Percentiles rank a stretch among this genome's conserved stretches.
These are phyloP conservation scores for Thamnophis elegans DNA, from an alignment of 2,797 vertebrate species.

Conservation along the genomic window DNA sequence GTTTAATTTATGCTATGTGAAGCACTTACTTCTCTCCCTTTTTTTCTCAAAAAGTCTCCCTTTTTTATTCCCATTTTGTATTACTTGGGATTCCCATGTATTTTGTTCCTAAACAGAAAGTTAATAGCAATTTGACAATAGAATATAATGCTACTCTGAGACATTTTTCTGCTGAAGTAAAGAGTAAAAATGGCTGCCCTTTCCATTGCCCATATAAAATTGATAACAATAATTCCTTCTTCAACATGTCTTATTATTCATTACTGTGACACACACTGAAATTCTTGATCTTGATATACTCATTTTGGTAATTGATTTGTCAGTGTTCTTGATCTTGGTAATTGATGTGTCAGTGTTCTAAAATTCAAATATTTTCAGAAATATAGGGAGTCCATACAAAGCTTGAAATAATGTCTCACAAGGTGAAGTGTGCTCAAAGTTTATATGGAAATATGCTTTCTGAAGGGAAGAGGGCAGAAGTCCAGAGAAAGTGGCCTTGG, in stretches of 20 bases:
- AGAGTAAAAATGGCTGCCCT: not conserved
- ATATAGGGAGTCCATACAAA: not conserved
- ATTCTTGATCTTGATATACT: not conserved
- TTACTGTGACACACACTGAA: not conserved
- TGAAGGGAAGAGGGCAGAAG: not conserved
- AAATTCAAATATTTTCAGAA: not conserved
- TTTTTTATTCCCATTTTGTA: conserved; percentile 9
- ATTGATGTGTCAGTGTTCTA: not conserved
- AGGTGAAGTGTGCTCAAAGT: not conserved
- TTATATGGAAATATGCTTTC: not conserved
- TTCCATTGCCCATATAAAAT: not conserved
- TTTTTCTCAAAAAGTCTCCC: not conserved
- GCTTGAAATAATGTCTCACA: not conserved
- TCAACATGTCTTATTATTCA: not conserved
- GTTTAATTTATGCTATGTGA: conserved; percentile 19
- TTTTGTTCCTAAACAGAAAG: not conserved
- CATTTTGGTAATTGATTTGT: not conserved
- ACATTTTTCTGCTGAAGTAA: not conserved
- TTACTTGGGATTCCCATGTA: not conserved
- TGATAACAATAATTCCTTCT: not conserved
- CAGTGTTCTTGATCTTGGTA: not conserved
- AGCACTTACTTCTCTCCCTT: not conserved
- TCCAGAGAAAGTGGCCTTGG: not conserved
- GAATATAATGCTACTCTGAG: not conserved
- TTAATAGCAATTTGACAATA: not conserved